Conservation (phyloP, 2,797 vertebrate species). For the Pseudopleuronectes americanus region DNA sequence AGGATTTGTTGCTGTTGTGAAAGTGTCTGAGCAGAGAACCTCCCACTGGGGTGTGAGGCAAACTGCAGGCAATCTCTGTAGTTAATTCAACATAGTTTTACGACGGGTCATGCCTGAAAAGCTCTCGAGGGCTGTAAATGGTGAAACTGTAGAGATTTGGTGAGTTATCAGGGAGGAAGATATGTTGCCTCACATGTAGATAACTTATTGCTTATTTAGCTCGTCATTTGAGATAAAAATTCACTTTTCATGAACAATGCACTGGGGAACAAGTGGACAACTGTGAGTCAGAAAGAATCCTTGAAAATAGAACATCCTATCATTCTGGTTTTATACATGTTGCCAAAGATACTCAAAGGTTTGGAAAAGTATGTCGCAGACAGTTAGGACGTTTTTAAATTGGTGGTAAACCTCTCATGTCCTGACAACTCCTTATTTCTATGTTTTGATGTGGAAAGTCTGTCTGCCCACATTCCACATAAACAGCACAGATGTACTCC, state of each 20-base stretch:
- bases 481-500: neutral
- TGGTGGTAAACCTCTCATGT: neutral
- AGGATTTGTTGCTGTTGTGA: no score
- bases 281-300: neutral
- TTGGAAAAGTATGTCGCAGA: neutral
- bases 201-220: neutral
- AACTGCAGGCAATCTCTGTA: no score
- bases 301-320: neutral
- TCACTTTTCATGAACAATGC: neutral
- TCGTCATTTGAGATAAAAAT: neutral
- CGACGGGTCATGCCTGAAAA: no score
- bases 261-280: neutral
- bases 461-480: neutral
- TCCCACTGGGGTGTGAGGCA: no score
- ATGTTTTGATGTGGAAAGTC: neutral
- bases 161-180: no score
- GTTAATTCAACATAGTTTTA: no score
- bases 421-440: neutral
- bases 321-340: neutral
- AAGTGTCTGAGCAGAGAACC: no score
- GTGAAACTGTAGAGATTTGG: no score
- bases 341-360: neutral
- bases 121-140: no score
- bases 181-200: neutral
- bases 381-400: neutral